Base-by-base conservation (phyloP, 2,888 invertebrate genomes). In the Trissolcus brochymenae region DNA sequence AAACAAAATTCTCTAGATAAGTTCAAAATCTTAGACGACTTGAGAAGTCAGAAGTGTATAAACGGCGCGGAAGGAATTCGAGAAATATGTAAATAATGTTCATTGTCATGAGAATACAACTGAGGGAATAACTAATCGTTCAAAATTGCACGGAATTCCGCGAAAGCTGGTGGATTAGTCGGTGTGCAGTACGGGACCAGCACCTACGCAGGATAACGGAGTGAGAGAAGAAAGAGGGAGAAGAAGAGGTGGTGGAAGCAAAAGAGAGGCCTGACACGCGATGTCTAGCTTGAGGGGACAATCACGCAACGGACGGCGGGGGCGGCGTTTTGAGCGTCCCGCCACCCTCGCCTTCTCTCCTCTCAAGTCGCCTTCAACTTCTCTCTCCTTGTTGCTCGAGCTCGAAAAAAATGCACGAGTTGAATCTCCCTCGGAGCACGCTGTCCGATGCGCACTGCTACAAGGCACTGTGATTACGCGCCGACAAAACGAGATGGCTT, bases 391-490 rank as follows among this genome's bases (percentile, higher is more conserved):
- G 50, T 40, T 56, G 13, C 61, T 53, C 35, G 51, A 67, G 70
- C 72, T 62, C 46, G 72, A 78, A 35, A 74, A 73, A 78, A 70
- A 79, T 76, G 71, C 67, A 75, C 64, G 53, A 74, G 67, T 67
- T 74, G 49, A 74, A 74, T 67, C 74, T 78, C 76, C 77, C 70
- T 57, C 51, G 66, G 35, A 29, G 61, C 53, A 29, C 61, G 59
- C 60, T 57, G 68, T 50, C 76, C 78, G 65, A 21, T 73, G 70
- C 71, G 80, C 81, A 83, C 75, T 78, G 87, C 88, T 87, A 84
- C 76, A 83, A 87, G 88, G 88, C 88, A 87, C 88, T 88, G 86
- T 87, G 87, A 88, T 88, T 88, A 88, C 85, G 83, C 83, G 86
- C 86, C 86, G 85, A 86, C 85, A 84, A 87, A 88, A 87, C 86